Evolutionary conservation across 1,140 invertebrate species (phyloP).

Genomic region (Drosophila lacertosa): DNA sequence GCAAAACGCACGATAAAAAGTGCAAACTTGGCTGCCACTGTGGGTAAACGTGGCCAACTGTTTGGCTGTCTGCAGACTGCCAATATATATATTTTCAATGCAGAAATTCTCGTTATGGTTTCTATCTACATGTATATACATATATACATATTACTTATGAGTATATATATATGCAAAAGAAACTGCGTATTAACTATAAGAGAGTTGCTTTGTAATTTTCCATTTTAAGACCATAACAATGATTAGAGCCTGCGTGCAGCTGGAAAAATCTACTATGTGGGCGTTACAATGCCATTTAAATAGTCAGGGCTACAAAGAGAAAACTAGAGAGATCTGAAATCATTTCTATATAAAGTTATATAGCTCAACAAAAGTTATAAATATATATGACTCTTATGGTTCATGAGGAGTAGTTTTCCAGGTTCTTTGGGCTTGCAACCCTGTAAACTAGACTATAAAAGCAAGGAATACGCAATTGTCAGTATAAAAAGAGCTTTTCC

Average conservation of each 20-base stretch:
- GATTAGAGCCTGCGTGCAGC: constrained; percentile 14
- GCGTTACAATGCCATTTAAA: constrained; percentile 16
- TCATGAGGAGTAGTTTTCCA: too few relatives aligned
- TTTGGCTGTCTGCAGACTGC: constrained; percentile 5
- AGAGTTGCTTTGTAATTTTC: constrained; percentile 25
- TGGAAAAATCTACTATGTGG: constrained; percentile 23
- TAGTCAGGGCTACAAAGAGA: constrained; percentile 2
- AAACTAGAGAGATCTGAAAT: background rate
- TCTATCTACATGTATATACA: too few relatives aligned
- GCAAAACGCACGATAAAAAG: constrained; percentile 69
- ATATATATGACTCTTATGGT: too few relatives aligned
- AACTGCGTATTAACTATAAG: constrained; percentile 32
- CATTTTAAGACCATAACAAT: constrained; percentile 18
- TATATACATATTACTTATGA: too few relatives aligned
- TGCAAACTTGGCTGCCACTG: constrained; percentile 32
- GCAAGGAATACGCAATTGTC: background rate
- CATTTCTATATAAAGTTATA: too few relatives aligned
- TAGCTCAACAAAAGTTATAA: too few relatives aligned
- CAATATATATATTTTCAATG: constrained; percentile 10
- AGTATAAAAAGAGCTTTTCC: background rate
- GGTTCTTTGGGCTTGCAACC: background rate
- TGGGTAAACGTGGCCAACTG: background rate
- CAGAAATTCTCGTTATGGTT: constrained; percentile 23
- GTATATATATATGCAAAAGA: constrained; percentile 8
- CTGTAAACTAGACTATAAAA: constrained; percentile 13